These are phyloP conservation scores for Julus scanicus DNA, from an alignment of 2,888 invertebrate species.

Conservation along the genomic window DNA sequence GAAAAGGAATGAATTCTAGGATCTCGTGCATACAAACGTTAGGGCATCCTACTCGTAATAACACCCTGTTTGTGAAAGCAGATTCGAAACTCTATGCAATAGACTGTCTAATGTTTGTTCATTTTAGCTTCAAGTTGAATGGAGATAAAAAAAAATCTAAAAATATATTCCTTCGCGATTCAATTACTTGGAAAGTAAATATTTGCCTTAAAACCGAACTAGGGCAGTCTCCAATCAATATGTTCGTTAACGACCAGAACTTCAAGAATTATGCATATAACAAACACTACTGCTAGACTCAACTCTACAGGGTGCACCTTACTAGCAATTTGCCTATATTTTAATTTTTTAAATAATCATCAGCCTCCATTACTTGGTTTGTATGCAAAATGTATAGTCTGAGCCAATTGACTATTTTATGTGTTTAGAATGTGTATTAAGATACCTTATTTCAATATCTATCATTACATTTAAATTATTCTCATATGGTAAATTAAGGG, in stretches of 20 bases:
- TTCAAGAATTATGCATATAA: background rate
- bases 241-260: background rate
- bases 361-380: too few relatives aligned
- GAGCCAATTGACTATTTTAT: too few relatives aligned
- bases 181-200: constrained; percentile 39
- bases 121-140: background rate
- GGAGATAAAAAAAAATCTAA: background rate
- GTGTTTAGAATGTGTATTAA: background rate
- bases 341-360: background rate
- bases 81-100: background rate
- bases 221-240: background rate
- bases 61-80: background rate
- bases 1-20: background rate
- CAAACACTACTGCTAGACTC: background rate
- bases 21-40: too few relatives aligned
- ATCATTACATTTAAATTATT: background rate
- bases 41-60: too few relatives aligned
- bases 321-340: background rate
- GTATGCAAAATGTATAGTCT: too few relatives aligned
- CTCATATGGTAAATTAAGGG: background rate
- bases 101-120: background rate
- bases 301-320: background rate
- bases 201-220: background rate
- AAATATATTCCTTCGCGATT: constrained; percentile 6
- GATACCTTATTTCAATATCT: background rate